Base-by-base conservation (phyloP, 2,797 vertebrate species). In the Loriculus beryllinus region DNA sequence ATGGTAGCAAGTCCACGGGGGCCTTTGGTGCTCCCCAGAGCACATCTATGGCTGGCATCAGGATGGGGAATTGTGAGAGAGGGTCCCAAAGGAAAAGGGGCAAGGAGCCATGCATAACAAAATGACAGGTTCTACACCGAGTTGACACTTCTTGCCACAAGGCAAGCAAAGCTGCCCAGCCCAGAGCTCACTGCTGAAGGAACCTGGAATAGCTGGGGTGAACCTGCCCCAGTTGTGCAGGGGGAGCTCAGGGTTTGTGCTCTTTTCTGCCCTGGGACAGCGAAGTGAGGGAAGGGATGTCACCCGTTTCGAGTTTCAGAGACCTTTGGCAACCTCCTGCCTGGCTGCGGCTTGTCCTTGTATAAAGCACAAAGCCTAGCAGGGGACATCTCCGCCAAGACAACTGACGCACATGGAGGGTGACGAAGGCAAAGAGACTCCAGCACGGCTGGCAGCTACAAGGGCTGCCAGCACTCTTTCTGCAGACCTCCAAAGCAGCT, bases 261-360 rank as follows among this genome's bases (percentile, higher is more conserved):
- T 94, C 33, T 62, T 56, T n/a, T 25, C 29, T 31, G 25, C 14
- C 25, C 18, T 20, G 14, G 28, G 18, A 23, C 51, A 67, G 64
- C 29, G 25, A 86, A 83, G 37, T 4, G 7, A 78, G 42, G 49
- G 63, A 84, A 88, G 57, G 40, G 18, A 37, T 33, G 18, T 65
- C 63, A 65, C 12, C 14, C 2, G 1, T 65, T 79, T 82, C 0
- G 0, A 67, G 35, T 91, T 78, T 93, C 75, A 63, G 68, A 69
- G 45, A 51, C 70, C 57, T 86, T n/a, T 76, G 67, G n/a, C 71
- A 85, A 51, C 35, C 51, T 76, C 47, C 64, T 77, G 68, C 63
- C 67, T 12, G 3, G 43, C 56, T 70, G 59, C 42, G 18, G 86
- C 60, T 82, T 88, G 77, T 81, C 67, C 84, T 57, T 65, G 25